Conservation (phyloP, 2,888 invertebrate genomes). For the Standfussiana lucernea region DNA sequence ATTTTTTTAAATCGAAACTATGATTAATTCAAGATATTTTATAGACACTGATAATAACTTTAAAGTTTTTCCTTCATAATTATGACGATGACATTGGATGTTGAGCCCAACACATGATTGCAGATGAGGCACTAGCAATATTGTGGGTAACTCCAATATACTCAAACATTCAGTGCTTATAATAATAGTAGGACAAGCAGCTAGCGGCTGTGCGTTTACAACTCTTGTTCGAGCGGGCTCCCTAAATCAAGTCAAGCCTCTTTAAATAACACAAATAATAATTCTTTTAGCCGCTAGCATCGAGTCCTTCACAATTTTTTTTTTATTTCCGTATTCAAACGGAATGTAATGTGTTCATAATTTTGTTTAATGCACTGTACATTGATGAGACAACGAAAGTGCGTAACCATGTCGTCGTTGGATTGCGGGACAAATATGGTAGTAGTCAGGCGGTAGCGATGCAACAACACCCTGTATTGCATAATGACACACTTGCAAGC, state of each 20-base stretch:
- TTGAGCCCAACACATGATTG: not conserved
- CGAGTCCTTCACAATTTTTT: conserved; percentile 27
- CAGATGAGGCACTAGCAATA: not conserved
- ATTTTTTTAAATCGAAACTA: conserved; percentile 31
- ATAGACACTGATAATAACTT: conserved; percentile 41
- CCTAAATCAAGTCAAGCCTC: not conserved
- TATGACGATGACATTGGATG: conserved; percentile 25
- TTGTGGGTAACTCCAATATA: conserved; percentile 9
- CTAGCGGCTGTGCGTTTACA: conserved; percentile 25
- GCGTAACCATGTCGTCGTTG: conserved; percentile 34
- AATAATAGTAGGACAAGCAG: conserved; percentile 32
- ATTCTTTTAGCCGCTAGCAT: conserved; percentile 34
- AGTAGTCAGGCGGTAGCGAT: not conserved
- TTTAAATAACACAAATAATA: conserved; percentile 11
- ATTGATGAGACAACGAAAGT: conserved; percentile 56
- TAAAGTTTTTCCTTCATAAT: conserved; percentile 48
- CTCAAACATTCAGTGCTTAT: conserved; percentile 35
- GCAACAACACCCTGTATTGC: conserved; percentile 6
- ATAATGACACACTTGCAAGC: conserved; percentile 8
- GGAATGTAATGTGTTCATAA: conserved; percentile 60
- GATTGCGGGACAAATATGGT: conserved; percentile 21
- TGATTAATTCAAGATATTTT: conserved; percentile 21
- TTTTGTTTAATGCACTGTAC: conserved; percentile 55
- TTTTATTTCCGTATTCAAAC: conserved; percentile 60
- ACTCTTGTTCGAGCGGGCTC: not conserved